A percentile compares a stretch with the other conserved stretches of the same genome.
Evolutionary conservation across 2,888 invertebrate species (phyloP).

Genomic region (Drosophila heteroneura): DNA sequence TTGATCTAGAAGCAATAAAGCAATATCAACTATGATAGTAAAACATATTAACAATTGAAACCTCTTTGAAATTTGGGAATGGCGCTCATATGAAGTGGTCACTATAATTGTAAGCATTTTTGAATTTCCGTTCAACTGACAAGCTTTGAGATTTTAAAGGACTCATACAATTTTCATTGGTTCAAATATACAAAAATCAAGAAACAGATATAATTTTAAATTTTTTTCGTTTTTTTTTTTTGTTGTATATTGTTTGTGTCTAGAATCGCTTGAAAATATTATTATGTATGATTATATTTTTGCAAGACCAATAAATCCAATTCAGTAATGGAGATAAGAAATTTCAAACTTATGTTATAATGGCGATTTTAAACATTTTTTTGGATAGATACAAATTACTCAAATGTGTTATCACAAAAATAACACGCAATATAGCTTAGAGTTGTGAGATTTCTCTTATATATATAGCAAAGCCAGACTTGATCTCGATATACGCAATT

Average conservation of each 20-base stretch:
- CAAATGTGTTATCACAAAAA: neutral
- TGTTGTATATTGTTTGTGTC: neutral
- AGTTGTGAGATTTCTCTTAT: neutral
- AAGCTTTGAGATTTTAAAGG: neutral
- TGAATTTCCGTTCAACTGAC: neutral
- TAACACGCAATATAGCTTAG: neutral
- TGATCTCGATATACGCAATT: slow-evolving; percentile 4
- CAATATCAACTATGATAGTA: slow-evolving; percentile 64
- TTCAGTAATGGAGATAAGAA: neutral
- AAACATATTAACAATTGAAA: slow-evolving; percentile 23
- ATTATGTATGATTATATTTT: neutral
- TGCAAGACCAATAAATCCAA: neutral
- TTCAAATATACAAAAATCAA: neutral
- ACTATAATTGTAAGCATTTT: neutral
- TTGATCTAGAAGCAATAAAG: slow-evolving; percentile 75
- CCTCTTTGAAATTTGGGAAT: neutral
- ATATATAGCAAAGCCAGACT: neutral
- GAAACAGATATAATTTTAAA: neutral
- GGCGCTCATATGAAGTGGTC: neutral
- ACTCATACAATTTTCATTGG: neutral
- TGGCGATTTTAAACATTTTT: neutral
- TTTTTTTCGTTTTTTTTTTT: no score
- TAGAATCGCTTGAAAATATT: neutral
- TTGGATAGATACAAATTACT: neutral
- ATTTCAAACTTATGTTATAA: neutral